Conservation (phyloP, 2,113 vertebrate genomes). For the Cheirogaleus medius region DNA sequence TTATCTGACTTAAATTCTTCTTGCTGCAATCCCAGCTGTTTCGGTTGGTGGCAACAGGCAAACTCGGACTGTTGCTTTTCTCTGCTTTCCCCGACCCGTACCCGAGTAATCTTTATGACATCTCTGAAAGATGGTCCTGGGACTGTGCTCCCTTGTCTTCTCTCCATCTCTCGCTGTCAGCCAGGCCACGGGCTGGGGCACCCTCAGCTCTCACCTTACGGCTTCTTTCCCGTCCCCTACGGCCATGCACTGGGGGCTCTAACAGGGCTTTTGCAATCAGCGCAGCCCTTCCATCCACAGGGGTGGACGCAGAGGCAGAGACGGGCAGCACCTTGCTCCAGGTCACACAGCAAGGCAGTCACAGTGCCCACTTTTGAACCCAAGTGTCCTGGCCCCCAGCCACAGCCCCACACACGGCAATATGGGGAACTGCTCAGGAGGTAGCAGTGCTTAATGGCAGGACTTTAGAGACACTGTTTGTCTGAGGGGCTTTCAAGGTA, state of each 20-base stretch:
- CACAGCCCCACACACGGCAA: accelerated
- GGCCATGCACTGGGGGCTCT: neutral
- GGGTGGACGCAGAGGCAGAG: neutral
- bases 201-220: neutral
- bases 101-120: neutral
- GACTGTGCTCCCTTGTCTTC: neutral
- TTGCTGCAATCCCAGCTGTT: neutral
- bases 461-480: neutral
- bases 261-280: neutral
- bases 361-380: neutral
- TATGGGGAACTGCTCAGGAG: neutral
- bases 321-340: neutral
- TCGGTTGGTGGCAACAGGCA: neutral
- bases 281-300: neutral
- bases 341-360: neutral
- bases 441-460: neutral
- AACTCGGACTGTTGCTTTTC: neutral
- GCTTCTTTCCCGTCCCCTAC: neutral
- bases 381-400: neutral
- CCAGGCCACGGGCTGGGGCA: neutral
- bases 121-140: neutral
- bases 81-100: neutral
- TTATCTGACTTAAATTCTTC: conserved; percentile 20
- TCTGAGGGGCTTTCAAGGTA: neutral
- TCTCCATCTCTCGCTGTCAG: neutral